These are phyloP conservation scores for Pampus argenteus DNA, from an alignment of 2,797 vertebrate species.

Conservation along the genomic window DNA sequence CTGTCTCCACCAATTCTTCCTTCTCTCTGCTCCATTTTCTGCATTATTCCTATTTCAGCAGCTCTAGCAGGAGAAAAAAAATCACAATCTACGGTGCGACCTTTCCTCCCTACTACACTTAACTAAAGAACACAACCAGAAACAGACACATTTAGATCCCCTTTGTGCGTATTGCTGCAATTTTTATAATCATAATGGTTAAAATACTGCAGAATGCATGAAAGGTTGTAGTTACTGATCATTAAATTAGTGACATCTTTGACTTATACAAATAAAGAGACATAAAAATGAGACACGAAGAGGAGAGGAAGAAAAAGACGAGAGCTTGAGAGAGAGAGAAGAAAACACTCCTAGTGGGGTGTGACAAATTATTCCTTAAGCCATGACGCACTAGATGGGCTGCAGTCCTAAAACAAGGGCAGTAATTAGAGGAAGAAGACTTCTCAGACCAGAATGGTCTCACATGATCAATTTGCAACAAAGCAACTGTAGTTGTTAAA, in stretches of 20 bases:
- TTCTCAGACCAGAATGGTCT: constrained; percentile 31
- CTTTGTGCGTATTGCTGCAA: constrained; percentile 17
- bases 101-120: constrained; percentile 29
- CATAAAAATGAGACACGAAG: constrained; percentile 8
- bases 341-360: constrained; percentile 56
- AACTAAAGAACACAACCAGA: constrained; percentile 42
- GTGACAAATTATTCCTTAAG: constrained; percentile 70
- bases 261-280: neutral
- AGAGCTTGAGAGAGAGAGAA: constrained; percentile 28
- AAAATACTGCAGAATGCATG: neutral
- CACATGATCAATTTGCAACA: constrained; percentile 4
- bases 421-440: constrained; percentile 51
- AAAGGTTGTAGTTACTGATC: neutral
- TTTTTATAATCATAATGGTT: constrained; percentile 38
- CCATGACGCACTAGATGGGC: constrained; percentile 51
- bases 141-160: constrained; percentile 33
- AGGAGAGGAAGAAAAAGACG: constrained; percentile 28
- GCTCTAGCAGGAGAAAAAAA: constrained; percentile 25
- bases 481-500: neutral
- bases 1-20: constrained; percentile 8
- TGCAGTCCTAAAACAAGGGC: constrained; percentile 54
- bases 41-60: constrained; percentile 37
- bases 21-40: constrained; percentile 41
- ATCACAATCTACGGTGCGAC: constrained; percentile 26
- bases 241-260: constrained; percentile 5